Evolutionary conservation across 37 sponge, comb jelly and placozoan genomes (phyloP), one percentile per base, ranked within the genome.

Genomic region (Tethya wilhelma): DNA sequence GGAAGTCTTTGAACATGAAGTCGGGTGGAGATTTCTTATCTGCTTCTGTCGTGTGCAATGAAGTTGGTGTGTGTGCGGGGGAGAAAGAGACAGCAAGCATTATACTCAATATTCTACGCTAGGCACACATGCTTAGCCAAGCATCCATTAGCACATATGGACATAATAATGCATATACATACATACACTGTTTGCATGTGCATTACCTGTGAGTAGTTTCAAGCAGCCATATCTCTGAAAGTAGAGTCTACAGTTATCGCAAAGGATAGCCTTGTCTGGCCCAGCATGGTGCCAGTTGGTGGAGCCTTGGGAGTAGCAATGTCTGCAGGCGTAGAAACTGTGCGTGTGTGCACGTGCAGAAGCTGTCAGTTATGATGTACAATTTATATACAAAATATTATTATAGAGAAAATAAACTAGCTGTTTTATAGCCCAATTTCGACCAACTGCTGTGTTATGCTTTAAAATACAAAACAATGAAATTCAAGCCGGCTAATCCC

Each of bases 221-320:
- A 94, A 79, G 60, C 44, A 39, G 39, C 95, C 89, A 46, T 91
- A 91, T 17, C 71, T 66, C 62, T 83, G 60, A 86, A 84, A 94
- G 62, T 87, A 76, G 20, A 77, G 74, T 6, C 85, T 72, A 69
- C 95, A 94, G 37, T 57, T 43, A 17, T 83, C 20, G 60, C 95
- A 94, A 32, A 94, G 63, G 22, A 94, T 81, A 4, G 69, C 53
- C 60, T 83, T 91, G 39, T 80, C 64, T 17, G 57, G 40, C 2
- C 95, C 95, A 67, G 82, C 89, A 80, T 94, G 95, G 44, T 91
- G 92, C 95, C 95, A 94, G 44, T 44, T 56, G 7, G 64, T 29
- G 17, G 92, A 91, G 2, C 80, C 65, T 42, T 65, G 83, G 8
- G 80, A 33, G 78, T 68, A 91, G 80, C 92, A 91, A 29, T 91